Base-by-base conservation (phyloP, 2,888 invertebrate species). In the Brachypalpus laphriformis region DNA sequence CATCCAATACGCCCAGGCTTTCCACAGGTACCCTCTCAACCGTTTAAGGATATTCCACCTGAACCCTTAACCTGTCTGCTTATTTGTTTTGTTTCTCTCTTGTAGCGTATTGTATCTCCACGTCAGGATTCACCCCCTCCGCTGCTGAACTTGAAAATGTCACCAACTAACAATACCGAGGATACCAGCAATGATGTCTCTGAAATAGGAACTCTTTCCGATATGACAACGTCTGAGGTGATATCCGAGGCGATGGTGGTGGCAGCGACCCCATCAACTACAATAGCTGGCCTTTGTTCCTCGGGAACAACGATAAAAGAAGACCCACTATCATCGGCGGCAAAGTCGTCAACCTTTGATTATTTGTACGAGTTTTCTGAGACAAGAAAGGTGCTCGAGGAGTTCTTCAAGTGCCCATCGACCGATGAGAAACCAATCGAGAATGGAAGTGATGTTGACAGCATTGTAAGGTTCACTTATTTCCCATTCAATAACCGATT, bases 291-390 rank as follows among this genome's bases (percentile, higher is more conserved):
- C 71, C 81, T 81, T 75, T 81, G 85, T 85, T 85, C 85, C 14
- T 66, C 81, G 20, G 76, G 82, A 63, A 77, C 72, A 72, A 85
- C 87, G 72, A 63, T 59, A 75, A 68, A 80, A 34, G 87, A 80
- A 68, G 81, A 71, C 47, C 63, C 70, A 34, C 61, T 76, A 37
- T 59, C 68, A 57, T 71, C 83, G 66, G 83, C 81, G 16, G 90
- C 91, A 40, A 91, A 91, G 88, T 91, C 93, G 77, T 93, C 96
- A 66, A 96, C 97, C 37, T 97, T 97, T 91, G 97, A 97, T 93
- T 97, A 97, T 92, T 92, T 97, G 87, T 97, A 97, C 91, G 97
- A 97, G 92, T 97, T 97, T 92, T 97, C 97, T 3, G 97, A 97
- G 92, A 97, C 97, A 66, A 93, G 97, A 88, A 97, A 97, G 93